Base-by-base conservation (phyloP, 2,888 invertebrate species). In the Agrochola macilenta region DNA sequence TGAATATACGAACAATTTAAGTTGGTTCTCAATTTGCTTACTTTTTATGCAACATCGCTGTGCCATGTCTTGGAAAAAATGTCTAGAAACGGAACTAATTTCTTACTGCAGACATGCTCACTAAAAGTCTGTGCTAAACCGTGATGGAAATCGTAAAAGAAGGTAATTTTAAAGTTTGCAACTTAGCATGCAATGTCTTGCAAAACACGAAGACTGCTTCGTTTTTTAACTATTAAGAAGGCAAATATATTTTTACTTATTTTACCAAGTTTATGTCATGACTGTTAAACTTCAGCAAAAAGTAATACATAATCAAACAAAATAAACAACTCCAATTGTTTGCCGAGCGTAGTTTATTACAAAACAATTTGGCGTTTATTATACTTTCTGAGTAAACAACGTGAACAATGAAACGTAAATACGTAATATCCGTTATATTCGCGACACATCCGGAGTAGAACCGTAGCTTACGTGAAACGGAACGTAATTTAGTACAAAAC, bases 381-480 rank as follows among this genome's bases (percentile, higher is more conserved):
- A 57, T 60, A 78, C 58, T 60, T 54, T 46, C 43, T 23, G 23
- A 14, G 14, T 39, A 49, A 35, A 72, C 72, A 64, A 39, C 11
- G 20, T 9, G 14, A 71, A 71, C 26, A 43, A 20, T 17, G 58
- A 43, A 65, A 79, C 35, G 58, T 52, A 39, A 8, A 9, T 39
- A 74, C 46, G 58, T 79, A 66, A 74, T 78, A 79, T 60, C 78
- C 74, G 52, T 23, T 74, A 52, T 60, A 79, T 60, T 58, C 7
- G 52, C 26, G 35, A 65, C 79, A 73, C 64, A 78, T 78, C 78
- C 78, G 73, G 58, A 78, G 26, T 14, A 54, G 20, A 39, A 35
- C 17, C 52, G 43, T 12, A 20, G 35, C 58, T 78, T 23, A 35
- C 26, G 58, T 54, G 17, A 46, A 79, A 79, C 11, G 65, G 43